Evolutionary conservation across 1,140 invertebrate genomes (phyloP).

Genomic region (Caerostris darwini): DNA sequence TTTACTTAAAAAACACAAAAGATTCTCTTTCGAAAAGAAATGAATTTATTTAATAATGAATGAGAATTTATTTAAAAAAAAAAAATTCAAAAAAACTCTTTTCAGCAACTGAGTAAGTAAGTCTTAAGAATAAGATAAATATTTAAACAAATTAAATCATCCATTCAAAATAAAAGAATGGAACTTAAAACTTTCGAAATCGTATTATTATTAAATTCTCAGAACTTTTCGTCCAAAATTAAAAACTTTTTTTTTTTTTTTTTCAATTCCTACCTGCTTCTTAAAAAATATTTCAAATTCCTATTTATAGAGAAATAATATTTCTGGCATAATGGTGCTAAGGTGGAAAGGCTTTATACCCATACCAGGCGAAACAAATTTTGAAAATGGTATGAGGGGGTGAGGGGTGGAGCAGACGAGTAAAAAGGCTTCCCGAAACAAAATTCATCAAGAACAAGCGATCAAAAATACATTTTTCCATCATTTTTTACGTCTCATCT

Average conservation of each 20-base stretch:
- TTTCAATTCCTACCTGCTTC: background rate
- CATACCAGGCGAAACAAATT: constrained; percentile 8
- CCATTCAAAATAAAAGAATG: background rate
- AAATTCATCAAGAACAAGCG: constrained; percentile 47
- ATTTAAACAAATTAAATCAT: constrained; percentile 14
- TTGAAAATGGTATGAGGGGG: background rate
- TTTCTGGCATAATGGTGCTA: background rate
- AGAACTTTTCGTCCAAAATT: background rate
- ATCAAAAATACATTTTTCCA: constrained; percentile 63
- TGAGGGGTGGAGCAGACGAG: background rate
- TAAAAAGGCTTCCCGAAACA: constrained; percentile 12
- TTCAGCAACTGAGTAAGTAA: background rate
- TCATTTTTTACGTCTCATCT: constrained; percentile 31
- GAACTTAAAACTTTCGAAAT: background rate
- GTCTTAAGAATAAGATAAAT: background rate
- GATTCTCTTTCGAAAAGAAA: background rate
- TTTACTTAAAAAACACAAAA: background rate
- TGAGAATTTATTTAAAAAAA: background rate
- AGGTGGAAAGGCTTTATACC: background rate
- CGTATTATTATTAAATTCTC: background rate
- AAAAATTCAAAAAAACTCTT: background rate
- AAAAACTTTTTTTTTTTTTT: background rate
- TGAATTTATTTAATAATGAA: background rate
- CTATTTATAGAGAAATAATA: constrained; percentile 5
- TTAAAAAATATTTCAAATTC: background rate